Percentiles rank a stretch among this genome's conserved stretches.
Conservation (phyloP, 2,113 vertebrate genomes). For the Mirounga angustirostris region DNA sequence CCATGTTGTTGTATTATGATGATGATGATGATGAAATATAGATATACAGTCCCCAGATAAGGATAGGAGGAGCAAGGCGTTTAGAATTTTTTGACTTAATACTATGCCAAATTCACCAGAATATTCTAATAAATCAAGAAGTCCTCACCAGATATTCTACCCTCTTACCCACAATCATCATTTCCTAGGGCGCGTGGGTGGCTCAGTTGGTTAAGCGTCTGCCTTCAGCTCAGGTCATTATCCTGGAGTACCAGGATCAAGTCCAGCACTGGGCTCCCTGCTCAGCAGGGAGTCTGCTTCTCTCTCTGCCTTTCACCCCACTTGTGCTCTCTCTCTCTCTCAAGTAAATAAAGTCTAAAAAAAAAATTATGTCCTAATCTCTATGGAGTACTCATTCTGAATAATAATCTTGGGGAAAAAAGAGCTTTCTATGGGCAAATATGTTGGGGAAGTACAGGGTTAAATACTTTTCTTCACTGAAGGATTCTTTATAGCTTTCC, state of each 20-base stretch:
- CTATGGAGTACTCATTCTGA: background rate
- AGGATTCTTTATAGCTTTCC: background rate
- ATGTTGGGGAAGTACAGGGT: background rate
- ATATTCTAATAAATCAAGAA: background rate
- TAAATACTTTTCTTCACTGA: conserved; percentile 29
- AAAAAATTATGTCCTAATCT: background rate
- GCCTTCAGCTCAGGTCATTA: too few species aligned
- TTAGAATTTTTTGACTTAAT: background rate
- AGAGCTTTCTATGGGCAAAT: background rate
- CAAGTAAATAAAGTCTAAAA: too few species aligned
- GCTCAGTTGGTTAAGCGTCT: too few species aligned
- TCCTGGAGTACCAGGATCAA: too few species aligned
- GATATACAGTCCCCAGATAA: background rate
- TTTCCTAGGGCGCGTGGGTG: background rate
- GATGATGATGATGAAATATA: background rate
- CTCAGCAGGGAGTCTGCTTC: too few species aligned
- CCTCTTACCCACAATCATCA: background rate
- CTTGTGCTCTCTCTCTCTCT: too few species aligned
- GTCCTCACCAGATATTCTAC: background rate
- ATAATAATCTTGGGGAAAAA: background rate
- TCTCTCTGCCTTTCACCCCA: too few species aligned
- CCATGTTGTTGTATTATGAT: background rate
- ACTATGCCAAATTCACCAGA: background rate
- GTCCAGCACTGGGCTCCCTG: too few species aligned
- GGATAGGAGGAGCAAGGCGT: background rate